Conservation (phyloP, 2,113 vertebrate species). For the Hemichromis elongatus region DNA sequence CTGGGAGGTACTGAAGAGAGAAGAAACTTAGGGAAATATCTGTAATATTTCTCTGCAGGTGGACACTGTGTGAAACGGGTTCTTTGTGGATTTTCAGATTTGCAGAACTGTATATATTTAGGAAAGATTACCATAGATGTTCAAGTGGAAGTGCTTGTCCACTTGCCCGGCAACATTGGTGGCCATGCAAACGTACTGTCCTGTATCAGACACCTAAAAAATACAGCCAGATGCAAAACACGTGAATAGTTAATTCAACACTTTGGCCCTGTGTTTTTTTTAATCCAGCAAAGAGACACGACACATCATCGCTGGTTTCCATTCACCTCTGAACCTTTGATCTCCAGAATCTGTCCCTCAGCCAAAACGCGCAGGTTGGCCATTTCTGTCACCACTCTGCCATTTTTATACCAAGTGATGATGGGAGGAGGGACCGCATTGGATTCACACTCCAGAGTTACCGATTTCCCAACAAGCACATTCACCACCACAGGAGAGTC, state of each 20-base stretch:
- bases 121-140: slow-evolving; percentile 82
- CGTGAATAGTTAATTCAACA: fast-evolving
- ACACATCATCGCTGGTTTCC: not conserved
- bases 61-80: not conserved
- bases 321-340: slow-evolving; percentile 82
- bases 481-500: slow-evolving; percentile 78
- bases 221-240: not conserved
- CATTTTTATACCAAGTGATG: slow-evolving; percentile 92
- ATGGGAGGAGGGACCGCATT: slow-evolving; percentile 88
- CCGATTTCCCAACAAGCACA: slow-evolving; percentile 72
- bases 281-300: not conserved
- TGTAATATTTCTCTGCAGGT: not conserved
- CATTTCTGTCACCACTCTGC: slow-evolving; percentile 73
- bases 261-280: not conserved
- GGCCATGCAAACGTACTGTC: slow-evolving; percentile 93
- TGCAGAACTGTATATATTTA: not conserved
- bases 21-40: not conserved
- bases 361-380: slow-evolving; percentile 69
- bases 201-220: slow-evolving; percentile 90
- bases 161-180: slow-evolving; percentile 90
- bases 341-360: slow-evolving; percentile 78
- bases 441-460: slow-evolving; percentile 84
- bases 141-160: slow-evolving; percentile 95
- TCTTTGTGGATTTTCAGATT: not conserved
- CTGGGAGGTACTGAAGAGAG: slow-evolving; percentile 80